Percentiles rank a stretch among this genome's conserved stretches.
phyloP scores from a whole-genome alignment of 2,113 vertebrate genomes.

The Anolis sagrei region DNA sequence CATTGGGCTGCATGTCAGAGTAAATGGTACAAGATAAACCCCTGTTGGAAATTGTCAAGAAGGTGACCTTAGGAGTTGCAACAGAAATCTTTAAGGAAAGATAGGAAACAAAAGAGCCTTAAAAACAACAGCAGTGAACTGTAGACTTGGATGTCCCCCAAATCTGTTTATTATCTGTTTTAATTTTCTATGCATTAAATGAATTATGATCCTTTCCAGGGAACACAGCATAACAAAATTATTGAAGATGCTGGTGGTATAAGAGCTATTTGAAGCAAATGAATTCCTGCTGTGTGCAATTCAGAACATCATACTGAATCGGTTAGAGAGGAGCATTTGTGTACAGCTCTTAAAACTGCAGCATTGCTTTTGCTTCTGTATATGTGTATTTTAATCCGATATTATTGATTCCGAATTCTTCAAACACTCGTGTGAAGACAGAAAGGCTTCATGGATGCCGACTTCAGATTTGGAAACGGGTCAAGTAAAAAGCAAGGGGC shows the following conservation, averaged over 20 bases:
- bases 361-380: conserved; percentile 65
- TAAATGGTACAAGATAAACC: conserved; percentile 77
- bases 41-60: conserved; percentile 79
- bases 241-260: conserved; percentile 70
- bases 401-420: conserved; percentile 71
- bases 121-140: background rate
- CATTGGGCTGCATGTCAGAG: conserved; percentile 78
- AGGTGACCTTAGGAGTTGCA: conserved; percentile 80
- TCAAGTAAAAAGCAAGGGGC: conserved; percentile 62
- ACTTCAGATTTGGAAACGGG: conserved; percentile 59
- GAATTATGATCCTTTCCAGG: conserved; percentile 68
- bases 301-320: conserved; percentile 72
- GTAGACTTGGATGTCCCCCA: conserved; percentile 52
- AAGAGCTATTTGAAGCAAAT: conserved; percentile 76
- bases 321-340: conserved; percentile 64
- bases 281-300: conserved; percentile 75
- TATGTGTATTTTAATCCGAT: conserved; percentile 48
- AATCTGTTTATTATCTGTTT: conserved; percentile 59
- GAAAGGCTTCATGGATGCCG: conserved; percentile 65
- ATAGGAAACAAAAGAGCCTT: conserved; percentile 35
- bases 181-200: conserved; percentile 75
- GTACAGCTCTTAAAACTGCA: conserved; percentile 63
- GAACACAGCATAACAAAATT: conserved; percentile 70
- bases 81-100: conserved; percentile 63
- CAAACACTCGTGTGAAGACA: conserved; percentile 53